These are phyloP conservation scores for Cerceris ruficornis DNA, from an alignment of 2,888 invertebrate species.

Conservation along the genomic window DNA sequence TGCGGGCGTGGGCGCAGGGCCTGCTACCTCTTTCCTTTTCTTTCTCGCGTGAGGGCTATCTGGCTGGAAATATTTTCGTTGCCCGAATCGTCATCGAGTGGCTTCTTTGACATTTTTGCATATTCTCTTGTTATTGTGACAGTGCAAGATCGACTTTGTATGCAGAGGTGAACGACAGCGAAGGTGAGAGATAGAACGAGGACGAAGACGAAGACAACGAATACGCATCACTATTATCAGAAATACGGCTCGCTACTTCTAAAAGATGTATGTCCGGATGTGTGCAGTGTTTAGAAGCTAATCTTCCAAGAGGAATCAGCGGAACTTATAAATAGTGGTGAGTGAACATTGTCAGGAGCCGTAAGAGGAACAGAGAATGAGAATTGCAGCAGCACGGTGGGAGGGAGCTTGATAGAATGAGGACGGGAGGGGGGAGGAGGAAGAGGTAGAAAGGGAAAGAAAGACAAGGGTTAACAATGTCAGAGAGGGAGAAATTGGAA, in stretches of 20 bases:
- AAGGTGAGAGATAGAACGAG: neutral
- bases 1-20: constrained; percentile 21
- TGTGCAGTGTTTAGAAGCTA: constrained; percentile 17
- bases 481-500: constrained; percentile 66
- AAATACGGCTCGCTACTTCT: constrained; percentile 19
- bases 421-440: constrained; percentile 22
- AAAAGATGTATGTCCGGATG: constrained; percentile 9
- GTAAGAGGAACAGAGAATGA: constrained; percentile 45
- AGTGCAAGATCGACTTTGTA: constrained; percentile 6
- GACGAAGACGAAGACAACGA: constrained; percentile 4
- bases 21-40: constrained; percentile 16
- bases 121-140: neutral
- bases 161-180: neutral
- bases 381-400: constrained; percentile 19
- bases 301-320: constrained; percentile 42
- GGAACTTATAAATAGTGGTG: constrained; percentile 64
- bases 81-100: constrained; percentile 29
- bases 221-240: neutral
- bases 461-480: constrained; percentile 33
- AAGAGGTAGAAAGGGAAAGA: constrained; percentile 21
- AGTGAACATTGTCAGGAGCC: constrained; percentile 55
- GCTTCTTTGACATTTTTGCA: constrained; percentile 7
- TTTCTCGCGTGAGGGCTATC: constrained; percentile 10
- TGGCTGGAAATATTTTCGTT: constrained; percentile 28
- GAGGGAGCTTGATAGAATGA: constrained; percentile 4